Percentiles rank a stretch among this genome's conserved stretches.
Conservation (phyloP, 2,797 vertebrate genomes). For the Chrysocyon brachyurus region DNA sequence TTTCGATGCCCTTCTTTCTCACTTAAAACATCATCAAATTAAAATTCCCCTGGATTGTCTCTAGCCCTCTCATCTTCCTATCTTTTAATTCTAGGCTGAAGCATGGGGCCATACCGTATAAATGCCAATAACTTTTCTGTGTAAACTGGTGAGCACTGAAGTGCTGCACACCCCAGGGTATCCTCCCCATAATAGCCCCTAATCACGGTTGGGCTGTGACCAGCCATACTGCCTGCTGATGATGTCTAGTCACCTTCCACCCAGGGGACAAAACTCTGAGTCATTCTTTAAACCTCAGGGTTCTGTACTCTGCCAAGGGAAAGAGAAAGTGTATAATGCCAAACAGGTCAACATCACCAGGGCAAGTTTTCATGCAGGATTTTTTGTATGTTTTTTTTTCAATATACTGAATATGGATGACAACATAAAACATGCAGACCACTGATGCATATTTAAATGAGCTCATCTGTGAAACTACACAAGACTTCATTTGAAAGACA, state of each 20-base stretch:
- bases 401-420: not conserved
- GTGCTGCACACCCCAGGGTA: not conserved
- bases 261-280: not conserved
- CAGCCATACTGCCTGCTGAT: not conserved
- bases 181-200: not conserved
- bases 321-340: not conserved
- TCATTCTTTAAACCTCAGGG: not conserved
- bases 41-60: not conserved
- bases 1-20: constrained; percentile 19
- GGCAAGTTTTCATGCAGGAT: not conserved
- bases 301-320: not conserved
- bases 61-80: not conserved
- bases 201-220: not conserved
- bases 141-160: not conserved
- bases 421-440: not conserved
- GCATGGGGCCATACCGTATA: not conserved
- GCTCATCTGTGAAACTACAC: not conserved
- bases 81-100: not conserved
- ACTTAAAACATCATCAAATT: not conserved
- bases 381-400: not conserved
- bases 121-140: no score
- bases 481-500: not conserved
- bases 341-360: not conserved
- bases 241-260: not conserved
- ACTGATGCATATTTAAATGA: not conserved